Base-by-base conservation (phyloP, 2,888 invertebrate species). In the Eulithis testata region DNA sequence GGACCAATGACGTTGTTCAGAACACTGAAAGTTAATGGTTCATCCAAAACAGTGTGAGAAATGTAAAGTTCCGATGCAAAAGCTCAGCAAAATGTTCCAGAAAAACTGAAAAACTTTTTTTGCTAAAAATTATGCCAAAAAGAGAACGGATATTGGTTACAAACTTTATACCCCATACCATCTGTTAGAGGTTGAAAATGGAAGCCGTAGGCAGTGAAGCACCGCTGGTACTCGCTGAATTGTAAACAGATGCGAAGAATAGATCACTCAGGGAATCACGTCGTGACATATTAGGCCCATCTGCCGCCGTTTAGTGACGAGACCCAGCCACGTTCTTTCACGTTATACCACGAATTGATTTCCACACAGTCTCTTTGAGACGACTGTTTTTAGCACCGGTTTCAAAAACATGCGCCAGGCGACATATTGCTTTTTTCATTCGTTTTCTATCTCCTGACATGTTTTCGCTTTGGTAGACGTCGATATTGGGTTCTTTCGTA, bases 401-500 rank as follows among this genome's bases (percentile, higher is more conserved):
- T 82, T 82, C 78, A 80, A 87, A 87, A 89, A 89, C 88, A 89
- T 79, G 86, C 75, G 83, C 77, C 76, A 67, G 73, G 76, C 76
- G 82, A 86, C 84, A 86, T 90, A 90, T 90, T 90, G 88, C 85
- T 87, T 88, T 87, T 88, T 86, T 87, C 84, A 83, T 83, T 83
- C 84, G 82, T 83, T 87, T 85, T 83, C 80, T 86, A 81, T 83
- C 79, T 79, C 78, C 76, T 62, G 76, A 78, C 81, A 82, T 81
- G 82, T 86, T 85, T 84, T 87, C 83, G 77, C 81, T 83, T 85
- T 85, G 76, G 78, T 78, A 81, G 80, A 78, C 74, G 79, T 78
- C 80, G 83, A 85, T 86, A 87, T 87, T 87, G 85, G 80, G 63
- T 73, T 80, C 83, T 83, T 82, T 81, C 79, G 73, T 76, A 72